These are phyloP conservation scores for Petrocephalus schoutedeni DNA, from an alignment of 2,797 vertebrate genomes.

Conservation along the genomic window DNA sequence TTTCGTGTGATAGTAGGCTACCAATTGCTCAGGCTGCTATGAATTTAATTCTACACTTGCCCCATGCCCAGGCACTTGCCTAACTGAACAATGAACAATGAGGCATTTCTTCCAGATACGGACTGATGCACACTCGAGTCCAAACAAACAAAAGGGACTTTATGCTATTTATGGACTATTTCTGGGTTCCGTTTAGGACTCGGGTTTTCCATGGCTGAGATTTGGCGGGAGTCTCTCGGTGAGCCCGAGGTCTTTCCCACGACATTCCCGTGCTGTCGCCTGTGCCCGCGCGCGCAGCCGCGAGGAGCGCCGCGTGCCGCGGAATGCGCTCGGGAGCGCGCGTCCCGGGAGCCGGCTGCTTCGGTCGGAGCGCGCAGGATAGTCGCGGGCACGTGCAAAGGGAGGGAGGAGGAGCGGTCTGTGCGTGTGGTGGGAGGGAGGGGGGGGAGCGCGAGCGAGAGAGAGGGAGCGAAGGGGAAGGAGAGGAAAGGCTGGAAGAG, in stretches of 20 bases:
- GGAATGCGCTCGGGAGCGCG: slow-evolving; percentile 62
- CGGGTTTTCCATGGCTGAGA: neutral
- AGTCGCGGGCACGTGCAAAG: slow-evolving; percentile 49
- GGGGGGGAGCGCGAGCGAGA: neutral
- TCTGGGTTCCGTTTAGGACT: neutral
- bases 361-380: slow-evolving; percentile 32
- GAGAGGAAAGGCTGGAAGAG: slow-evolving; percentile 48
- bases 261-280: slow-evolving; percentile 38
- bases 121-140: neutral
- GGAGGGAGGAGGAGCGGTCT: slow-evolving; percentile 52
- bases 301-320: slow-evolving; percentile 42
- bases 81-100: neutral
- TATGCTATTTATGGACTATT: slow-evolving; percentile 15
- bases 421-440: slow-evolving; percentile 15
- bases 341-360: slow-evolving; percentile 43
- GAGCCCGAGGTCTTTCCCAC: slow-evolving; percentile 49
- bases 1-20: neutral
- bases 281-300: slow-evolving; percentile 34
- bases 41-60: neutral
- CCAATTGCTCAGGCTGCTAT: neutral
- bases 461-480: slow-evolving; percentile 38
- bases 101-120: neutral
- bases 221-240: slow-evolving; percentile 30
- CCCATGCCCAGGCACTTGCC: neutral
- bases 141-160: neutral